Conservation (phyloP, 2,113 vertebrate genomes). For the human (Homo sapiens) region GRCh38 chr1:118132001-118132500, state of each 20-base stretch:
- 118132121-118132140: not conserved
- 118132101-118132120: not conserved
- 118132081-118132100: not conserved
- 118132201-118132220: not conserved
- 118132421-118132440: not conserved
- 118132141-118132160: no score
- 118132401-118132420: not conserved
- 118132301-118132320: not conserved
- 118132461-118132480: not conserved
- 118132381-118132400: not conserved
- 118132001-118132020: no score
- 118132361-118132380: not conserved
- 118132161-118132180: not conserved
- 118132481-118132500: not conserved
- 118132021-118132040: not conserved
- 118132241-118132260: not conserved
- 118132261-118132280: not conserved
- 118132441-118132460: not conserved
- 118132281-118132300: not conserved
- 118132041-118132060: no score
- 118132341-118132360: not conserved
- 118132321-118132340: not conserved
- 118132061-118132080: no score
- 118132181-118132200: not conserved
- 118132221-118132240: not conserved